Evolutionary conservation across 2,888 invertebrate genomes (phyloP), one percentile per base, ranked within the genome.

Genomic region (Netelia virgata): DNA sequence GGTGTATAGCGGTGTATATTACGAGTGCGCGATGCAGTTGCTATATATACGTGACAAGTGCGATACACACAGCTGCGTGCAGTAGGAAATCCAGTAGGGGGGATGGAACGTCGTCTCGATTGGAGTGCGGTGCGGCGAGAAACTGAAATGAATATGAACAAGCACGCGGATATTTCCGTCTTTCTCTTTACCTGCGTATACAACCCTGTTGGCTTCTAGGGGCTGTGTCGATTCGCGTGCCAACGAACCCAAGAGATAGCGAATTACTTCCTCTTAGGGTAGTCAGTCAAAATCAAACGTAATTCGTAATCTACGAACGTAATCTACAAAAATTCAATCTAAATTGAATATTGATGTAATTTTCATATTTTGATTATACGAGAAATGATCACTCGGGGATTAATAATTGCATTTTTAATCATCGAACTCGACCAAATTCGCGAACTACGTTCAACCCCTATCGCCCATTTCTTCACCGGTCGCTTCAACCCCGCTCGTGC

Each of bases 61-160:
- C 57, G 69, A 70, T 69, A 68, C 77, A 77, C 36, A 20, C 61
- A 41, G 18, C 59, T 77, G 68, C 59, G 69, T 16, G 68, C 59
- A 43, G 77, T 3, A 20, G 28, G 61, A 63, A 64, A 78, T 73
- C 41, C 64, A 63, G 69, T 14, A 59, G 61, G 43, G 36, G 64
- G 28, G 50, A 36, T 28, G 28, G 47, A 77, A 59, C 55, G 73
- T 66, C 73, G 82, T 74, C 77, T 83, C 73, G 73, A 83, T 83
- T 77, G 61, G 68, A 83, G 77, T 68, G 66, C 68, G 66, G 59
- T 66, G 61, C 53, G 47, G 61, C 41, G 41, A 77, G 47, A 9
- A 78, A 73, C 73, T 43, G 47, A 77, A 82, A 82, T 78, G 66
- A 83, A 74, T 78, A 55, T 28, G 50, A 50, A 61, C 69, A 66